Percentiles rank a stretch among this genome's conserved stretches.
Conservation (phyloP, 2,888 invertebrate genomes). For the Tetragonula carbonaria region DNA sequence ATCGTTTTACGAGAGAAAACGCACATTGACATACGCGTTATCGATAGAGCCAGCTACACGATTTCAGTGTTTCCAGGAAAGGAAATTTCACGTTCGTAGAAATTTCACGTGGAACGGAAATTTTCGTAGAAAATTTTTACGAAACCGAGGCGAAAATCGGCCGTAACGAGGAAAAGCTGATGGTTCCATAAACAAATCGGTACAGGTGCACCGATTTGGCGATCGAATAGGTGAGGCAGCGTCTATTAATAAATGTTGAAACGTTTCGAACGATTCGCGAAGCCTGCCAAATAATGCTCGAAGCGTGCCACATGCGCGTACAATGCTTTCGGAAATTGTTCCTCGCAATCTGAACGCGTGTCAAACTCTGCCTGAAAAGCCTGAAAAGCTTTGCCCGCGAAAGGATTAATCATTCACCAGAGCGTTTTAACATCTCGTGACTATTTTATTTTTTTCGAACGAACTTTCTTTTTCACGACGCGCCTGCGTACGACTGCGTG, state of each 20-base stretch:
- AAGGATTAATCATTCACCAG: slow-evolving; percentile 1
- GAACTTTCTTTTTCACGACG: neutral
- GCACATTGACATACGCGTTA: neutral
- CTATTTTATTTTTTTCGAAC: neutral
- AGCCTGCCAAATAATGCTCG: slow-evolving; percentile 68
- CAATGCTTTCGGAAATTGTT: slow-evolving; percentile 16
- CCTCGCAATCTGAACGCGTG: neutral
- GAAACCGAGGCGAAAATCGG: neutral
- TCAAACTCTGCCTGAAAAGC: too few species aligned
- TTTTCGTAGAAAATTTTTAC: too few species aligned
- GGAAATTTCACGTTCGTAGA: neutral
- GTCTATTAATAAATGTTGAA: slow-evolving; percentile 70
- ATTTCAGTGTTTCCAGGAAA: neutral
- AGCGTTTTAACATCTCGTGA: too few species aligned
- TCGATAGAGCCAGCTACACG: neutral
- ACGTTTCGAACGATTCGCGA: slow-evolving; percentile 57
- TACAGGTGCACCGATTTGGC: slow-evolving; percentile 59
- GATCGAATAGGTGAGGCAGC: slow-evolving; percentile 60
- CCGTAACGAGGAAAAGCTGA: slow-evolving; percentile 11
- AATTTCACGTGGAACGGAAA: too few species aligned
- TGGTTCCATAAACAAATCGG: slow-evolving; percentile 45
- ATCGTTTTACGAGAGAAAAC: neutral
- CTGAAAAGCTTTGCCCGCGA: neutral
- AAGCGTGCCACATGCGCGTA: neutral
- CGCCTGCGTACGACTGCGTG: neutral